A percentile compares a stretch with the other conserved stretches of the same genome.
Conservation (phyloP, 2,113 vertebrate genomes). For the Hypocryptadius cinnamomeus region DNA sequence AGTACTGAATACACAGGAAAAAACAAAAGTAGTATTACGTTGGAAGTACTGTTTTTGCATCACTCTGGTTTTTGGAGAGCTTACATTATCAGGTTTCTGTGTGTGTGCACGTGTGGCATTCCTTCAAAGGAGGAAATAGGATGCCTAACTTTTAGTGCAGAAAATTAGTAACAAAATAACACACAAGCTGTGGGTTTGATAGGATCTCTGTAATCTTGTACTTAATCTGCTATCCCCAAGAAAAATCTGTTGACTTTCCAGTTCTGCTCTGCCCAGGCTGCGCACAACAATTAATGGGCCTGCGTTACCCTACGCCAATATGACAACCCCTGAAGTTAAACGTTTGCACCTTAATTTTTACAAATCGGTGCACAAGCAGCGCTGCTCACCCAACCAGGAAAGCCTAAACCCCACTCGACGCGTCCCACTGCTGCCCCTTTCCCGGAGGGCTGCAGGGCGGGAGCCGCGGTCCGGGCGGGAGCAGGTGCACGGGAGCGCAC, state of each 20-base stretch:
- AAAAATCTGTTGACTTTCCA: not conserved
- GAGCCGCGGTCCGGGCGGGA: not conserved
- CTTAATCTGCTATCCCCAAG: not conserved
- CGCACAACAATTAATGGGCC: not conserved
- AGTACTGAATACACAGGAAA: not conserved
- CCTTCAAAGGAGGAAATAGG: not conserved
- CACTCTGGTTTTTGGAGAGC: not conserved
- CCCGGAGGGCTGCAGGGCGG: not conserved
- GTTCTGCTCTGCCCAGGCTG: not conserved
- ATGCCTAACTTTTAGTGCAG: not conserved
- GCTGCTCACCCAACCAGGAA: not conserved
- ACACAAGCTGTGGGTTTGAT: not conserved
- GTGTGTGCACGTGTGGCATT: not conserved
- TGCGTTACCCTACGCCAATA: accelerated
- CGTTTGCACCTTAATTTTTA: not conserved
- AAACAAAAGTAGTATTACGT: not conserved
- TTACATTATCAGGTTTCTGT: not conserved
- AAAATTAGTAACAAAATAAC: not conserved
- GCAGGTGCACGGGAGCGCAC: not conserved
- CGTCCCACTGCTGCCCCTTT: accelerated
- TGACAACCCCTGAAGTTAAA: no score
- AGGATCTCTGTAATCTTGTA: not conserved
- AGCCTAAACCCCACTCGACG: no score
- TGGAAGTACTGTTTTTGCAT: not conserved
- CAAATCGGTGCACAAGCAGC: not conserved